A percentile compares a stretch with the other conserved stretches of the same genome.
These are phyloP conservation scores for Aporrectodea caliginosa DNA, from an alignment of 1,140 invertebrate genomes.

Conservation along the genomic window DNA sequence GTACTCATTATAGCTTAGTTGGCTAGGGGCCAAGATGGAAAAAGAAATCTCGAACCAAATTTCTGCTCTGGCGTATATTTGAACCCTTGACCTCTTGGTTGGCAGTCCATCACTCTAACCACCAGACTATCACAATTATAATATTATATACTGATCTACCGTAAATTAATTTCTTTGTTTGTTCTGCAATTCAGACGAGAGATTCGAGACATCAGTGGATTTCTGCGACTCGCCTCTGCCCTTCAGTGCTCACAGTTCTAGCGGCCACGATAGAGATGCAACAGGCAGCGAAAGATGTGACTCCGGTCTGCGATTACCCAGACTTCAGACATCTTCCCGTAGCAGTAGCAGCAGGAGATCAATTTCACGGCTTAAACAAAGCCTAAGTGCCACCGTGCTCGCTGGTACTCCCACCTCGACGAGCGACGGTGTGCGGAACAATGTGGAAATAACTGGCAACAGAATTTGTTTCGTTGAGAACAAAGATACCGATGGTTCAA, in stretches of 20 bases:
- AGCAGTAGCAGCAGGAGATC: background rate
- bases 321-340: background rate
- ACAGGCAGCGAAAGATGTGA: background rate
- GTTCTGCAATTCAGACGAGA: no score
- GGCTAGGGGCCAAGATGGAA: no score
- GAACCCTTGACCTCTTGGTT: no score
- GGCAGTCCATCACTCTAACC: no score
- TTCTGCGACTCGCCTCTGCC: background rate
- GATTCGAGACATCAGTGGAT: background rate
- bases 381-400: background rate
- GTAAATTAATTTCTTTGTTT: no score
- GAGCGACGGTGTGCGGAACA: background rate
- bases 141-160: no score
- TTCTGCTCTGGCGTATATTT: no score
- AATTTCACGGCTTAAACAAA: background rate
- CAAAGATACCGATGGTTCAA: no score
- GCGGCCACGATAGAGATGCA: background rate
- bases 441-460: background rate
- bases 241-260: background rate
- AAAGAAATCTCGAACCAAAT: no score
- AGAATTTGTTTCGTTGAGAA: background rate
- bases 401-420: background rate
- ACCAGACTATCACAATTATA: no score
- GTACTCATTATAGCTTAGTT: no score
- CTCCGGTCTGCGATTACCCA: background rate